Base-by-base conservation (phyloP, 2,888 invertebrate species). In the Lumbricus terrestris region DNA sequence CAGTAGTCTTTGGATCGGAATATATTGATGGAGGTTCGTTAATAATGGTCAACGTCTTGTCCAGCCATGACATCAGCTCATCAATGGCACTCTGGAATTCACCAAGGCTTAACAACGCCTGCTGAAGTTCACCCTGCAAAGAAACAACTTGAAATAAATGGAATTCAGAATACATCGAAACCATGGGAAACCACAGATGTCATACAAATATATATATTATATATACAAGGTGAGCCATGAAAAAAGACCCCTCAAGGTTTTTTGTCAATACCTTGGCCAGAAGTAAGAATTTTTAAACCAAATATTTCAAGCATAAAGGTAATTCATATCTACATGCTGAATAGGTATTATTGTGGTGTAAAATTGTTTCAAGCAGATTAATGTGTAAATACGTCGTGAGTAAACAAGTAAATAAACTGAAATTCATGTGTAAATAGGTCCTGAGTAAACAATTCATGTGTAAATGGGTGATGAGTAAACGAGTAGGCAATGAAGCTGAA, bases 21-120 rank as follows among this genome's bases (percentile, higher is more conserved):
- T 91, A 93, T 13, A 93, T 42, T n/a, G 88, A 40, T 47, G 93
- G 92, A 20, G 93, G 91, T 88, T 94, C 94, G 47, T 94, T 94
- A 85, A 95, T 92, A 0, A 98, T 98, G 90, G 96, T 96, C 93
- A 97, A 97, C 0, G 98, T 98, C 93, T 97, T 97, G 93, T 97
- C 97, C 92, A 99, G 98, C 99, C 99, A 99, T 29, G 97, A 97
- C 90, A 98, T 96, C 88, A 99, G 96, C 94, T 99, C 99, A 93
- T 97, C 97, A 85, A 99, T 96, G 0, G 99, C 99, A 95, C 99
- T 99, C 94, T 99, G 98, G 96, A 99, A 97, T 95, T 99, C 99
- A 2, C 99, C 99, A 42, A 99, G 96, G 93, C 98, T 97, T 85
- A 99, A 95, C 83, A 99, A 96, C 0, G 99, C 98, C 93, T 98